Evolutionary conservation across 2,113 vertebrate species (phyloP).

Genomic region (Calidris pugnax): DNA sequence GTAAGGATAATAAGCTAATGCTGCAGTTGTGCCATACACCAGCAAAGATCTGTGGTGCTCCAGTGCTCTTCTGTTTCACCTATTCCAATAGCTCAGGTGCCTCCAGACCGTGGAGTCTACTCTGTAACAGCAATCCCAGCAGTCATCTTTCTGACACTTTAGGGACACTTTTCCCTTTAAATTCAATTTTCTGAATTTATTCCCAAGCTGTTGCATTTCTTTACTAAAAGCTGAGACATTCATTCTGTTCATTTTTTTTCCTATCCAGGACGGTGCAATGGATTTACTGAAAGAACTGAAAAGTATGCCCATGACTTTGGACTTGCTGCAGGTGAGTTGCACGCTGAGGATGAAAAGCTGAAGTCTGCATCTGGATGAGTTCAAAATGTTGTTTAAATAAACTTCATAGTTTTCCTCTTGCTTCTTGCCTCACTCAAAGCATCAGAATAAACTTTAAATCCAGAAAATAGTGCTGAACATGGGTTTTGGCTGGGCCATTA

Average conservation of each 20-base stretch:
- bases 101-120: background rate
- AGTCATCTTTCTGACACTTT: background rate
- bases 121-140: background rate
- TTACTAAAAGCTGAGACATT: background rate
- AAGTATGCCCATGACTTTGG: conserved; percentile 89
- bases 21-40: background rate
- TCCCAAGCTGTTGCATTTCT: background rate
- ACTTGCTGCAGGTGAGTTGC: conserved; percentile 87
- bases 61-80: background rate
- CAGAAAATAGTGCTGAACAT: background rate
- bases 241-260: background rate
- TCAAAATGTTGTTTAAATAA: background rate
- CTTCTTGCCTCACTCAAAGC: background rate
- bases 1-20: background rate
- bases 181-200: background rate
- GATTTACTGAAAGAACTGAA: conserved; percentile 91
- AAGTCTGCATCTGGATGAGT: background rate
- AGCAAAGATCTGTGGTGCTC: background rate
- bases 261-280: conserved; percentile 87
- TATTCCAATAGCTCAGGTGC: background rate
- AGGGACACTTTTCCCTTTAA: background rate
- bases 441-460: background rate
- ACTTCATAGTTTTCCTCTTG: background rate
- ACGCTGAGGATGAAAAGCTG: background rate
- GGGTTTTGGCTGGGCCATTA: background rate